These are phyloP conservation scores for Neodontobutis hainanensis DNA, from an alignment of 2,113 vertebrate species.

Conservation along the genomic window DNA sequence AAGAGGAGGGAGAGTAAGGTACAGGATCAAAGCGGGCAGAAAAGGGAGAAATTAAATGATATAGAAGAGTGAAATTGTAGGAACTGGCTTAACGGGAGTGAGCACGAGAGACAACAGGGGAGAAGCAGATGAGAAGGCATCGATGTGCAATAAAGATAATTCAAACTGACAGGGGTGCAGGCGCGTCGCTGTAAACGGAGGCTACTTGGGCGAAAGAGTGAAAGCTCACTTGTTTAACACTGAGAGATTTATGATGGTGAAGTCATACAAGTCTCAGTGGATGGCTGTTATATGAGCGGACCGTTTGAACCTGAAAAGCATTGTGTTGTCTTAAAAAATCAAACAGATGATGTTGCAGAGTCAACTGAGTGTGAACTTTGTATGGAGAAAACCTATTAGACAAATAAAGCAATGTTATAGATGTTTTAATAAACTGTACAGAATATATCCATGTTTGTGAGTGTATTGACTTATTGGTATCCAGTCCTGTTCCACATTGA, in stretches of 20 bases:
- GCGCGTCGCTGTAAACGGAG: constrained; percentile 38
- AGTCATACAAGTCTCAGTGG: constrained; percentile 16
- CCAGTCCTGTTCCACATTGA: no score
- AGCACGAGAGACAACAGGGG: constrained; percentile 23
- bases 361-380: no score
- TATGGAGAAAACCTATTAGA: no score
- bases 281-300: not conserved
- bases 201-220: constrained; percentile 50
- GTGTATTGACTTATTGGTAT: no score
- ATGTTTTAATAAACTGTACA: no score
- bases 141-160: constrained; percentile 63
- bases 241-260: constrained; percentile 60
- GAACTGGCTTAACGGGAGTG: not conserved
- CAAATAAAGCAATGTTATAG: no score
- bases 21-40: constrained; percentile 55
- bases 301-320: no score
- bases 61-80: constrained; percentile 33
- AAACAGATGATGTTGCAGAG: no score
- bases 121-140: constrained; percentile 17
- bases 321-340: no score
- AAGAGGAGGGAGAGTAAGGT: constrained; percentile 40
- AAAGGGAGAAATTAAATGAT: constrained; percentile 47
- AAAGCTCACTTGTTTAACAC: constrained; percentile 56
- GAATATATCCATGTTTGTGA: no score
- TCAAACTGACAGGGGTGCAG: constrained; percentile 58